phyloP scores from a whole-genome alignment of 2,888 invertebrate genomes.

The Lochmaea capreae region DNA sequence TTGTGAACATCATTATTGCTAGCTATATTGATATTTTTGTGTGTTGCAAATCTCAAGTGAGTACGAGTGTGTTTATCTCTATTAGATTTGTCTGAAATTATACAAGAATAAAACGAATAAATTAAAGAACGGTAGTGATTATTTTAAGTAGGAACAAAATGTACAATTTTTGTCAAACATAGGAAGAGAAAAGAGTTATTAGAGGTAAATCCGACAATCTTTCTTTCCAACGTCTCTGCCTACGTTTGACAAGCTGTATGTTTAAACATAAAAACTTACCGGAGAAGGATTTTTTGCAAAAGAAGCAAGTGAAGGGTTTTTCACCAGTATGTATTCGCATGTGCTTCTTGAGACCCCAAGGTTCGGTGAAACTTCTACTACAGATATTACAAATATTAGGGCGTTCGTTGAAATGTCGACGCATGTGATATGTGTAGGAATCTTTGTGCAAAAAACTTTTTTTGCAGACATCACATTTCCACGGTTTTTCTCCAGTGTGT shows the following conservation, averaged over 20 bases:
- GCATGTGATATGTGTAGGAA: constrained; percentile 74
- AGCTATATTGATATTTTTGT: neutral
- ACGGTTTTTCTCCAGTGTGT: constrained; percentile 71
- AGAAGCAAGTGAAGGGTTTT: constrained; percentile 77
- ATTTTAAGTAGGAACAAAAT: too few species aligned
- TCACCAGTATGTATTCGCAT: constrained; percentile 74
- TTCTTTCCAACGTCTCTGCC: too few species aligned
- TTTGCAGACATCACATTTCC: constrained; percentile 71
- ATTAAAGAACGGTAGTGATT: too few species aligned
- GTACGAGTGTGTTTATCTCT: constrained; percentile 13
- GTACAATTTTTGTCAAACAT: too few species aligned
- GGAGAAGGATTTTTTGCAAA: constrained; percentile 80
- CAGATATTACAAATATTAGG: constrained; percentile 73
- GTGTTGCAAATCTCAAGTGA: constrained; percentile 1
- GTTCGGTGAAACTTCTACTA: constrained; percentile 73
- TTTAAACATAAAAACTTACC: constrained; percentile 70
- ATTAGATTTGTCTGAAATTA: constrained; percentile 60
- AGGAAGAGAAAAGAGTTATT: too few species aligned
- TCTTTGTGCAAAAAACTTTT: constrained; percentile 73
- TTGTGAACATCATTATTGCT: neutral
- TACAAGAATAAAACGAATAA: constrained; percentile 72
- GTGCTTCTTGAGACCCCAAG: constrained; percentile 76
- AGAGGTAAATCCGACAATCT: too few species aligned
- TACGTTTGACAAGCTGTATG: too few species aligned
- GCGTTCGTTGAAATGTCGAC: constrained; percentile 75